A percentile compares a stretch with the other conserved stretches of the same genome.
phyloP scores from a whole-genome alignment of 2,797 vertebrate genomes.

The Octomys mimax region DNA sequence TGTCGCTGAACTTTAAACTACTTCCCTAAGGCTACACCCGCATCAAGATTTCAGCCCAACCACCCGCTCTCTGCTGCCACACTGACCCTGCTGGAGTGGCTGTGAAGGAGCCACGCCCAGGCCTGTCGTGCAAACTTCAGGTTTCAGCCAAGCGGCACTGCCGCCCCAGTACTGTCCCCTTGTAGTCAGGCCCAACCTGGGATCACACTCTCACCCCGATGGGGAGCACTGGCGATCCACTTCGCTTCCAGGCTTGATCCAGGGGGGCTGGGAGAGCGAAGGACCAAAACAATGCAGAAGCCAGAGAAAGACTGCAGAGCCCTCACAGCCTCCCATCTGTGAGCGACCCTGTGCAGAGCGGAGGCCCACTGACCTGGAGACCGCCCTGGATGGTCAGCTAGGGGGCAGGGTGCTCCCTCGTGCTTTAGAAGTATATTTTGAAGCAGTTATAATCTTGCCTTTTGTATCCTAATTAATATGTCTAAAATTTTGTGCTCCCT shows the following conservation, averaged over 20 bases:
- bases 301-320: not conserved
- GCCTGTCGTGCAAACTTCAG: not conserved
- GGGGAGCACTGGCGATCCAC: not conserved
- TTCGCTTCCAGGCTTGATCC: not conserved
- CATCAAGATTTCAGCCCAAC: not conserved
- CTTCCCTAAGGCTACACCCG: not conserved
- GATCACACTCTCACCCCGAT: not conserved
- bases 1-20: not conserved
- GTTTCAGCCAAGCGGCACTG: not conserved
- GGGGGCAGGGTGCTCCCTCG: not conserved
- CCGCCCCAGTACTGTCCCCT: not conserved
- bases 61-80: not conserved
- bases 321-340: not conserved
- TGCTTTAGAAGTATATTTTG: not conserved
- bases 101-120: not conserved
- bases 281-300: not conserved
- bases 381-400: not conserved
- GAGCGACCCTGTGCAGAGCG: not conserved
- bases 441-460: not conserved
- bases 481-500: not conserved
- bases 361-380: not conserved
- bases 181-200: not conserved
- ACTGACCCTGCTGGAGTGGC: not conserved
- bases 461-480: not conserved
- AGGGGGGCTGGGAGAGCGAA: rapidly evolving